Evolutionary conservation across 2,113 vertebrate species (phyloP), one percentile per base, ranked within the genome.

Genomic region (Saccopteryx leptura): DNA sequence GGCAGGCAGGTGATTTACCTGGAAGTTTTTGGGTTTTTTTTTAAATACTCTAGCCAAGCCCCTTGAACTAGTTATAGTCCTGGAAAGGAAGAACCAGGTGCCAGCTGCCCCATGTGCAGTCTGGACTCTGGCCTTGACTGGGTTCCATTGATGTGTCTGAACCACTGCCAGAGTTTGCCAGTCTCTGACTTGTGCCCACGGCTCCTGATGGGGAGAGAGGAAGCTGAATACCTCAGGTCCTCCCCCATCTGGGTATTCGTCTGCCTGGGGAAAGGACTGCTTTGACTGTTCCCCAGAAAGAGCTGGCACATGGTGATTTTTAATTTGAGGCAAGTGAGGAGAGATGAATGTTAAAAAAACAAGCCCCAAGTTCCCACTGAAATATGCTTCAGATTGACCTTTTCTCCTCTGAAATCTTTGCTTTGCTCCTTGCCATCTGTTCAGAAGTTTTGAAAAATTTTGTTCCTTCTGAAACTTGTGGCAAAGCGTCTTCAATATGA

Each of bases 371-470:
- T 88, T 86, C 89, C 81, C 63, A 56, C 72, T 92, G 91, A 90
- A 76, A 93, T 88, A 78, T 85, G 94, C 83, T 90, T 84, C 88
- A 28, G 19, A 48, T 7, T 83, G 96, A 96, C 97, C 97, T 97
- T 96, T 97, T 95, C 80, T 96, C 88, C 81, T 86, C 52, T 76
- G 66, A 71, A 92, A 39, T 87, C 95, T 88, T 74, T 84, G 63
- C 79, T 93, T 71, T 93, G 88, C 88, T 97, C 96, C 65, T 92
- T 74, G n/a, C 97, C 97, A 89, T 98, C 97, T 97, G 96, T 88
- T 92, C 72, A 88, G 56, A 86, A 86, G 81, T 74, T 96, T 66
- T 65, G 88, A 76, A 94, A 92, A 94, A 24, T 63, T 90, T 71
- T 19, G 3, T 86, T 96, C 54, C 31, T 90, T 92, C 85, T 13